Evolutionary conservation across 2,797 vertebrate species (phyloP), one percentile per base, ranked within the genome.

Genomic region (Pipistrellus pygmaeus): DNA sequence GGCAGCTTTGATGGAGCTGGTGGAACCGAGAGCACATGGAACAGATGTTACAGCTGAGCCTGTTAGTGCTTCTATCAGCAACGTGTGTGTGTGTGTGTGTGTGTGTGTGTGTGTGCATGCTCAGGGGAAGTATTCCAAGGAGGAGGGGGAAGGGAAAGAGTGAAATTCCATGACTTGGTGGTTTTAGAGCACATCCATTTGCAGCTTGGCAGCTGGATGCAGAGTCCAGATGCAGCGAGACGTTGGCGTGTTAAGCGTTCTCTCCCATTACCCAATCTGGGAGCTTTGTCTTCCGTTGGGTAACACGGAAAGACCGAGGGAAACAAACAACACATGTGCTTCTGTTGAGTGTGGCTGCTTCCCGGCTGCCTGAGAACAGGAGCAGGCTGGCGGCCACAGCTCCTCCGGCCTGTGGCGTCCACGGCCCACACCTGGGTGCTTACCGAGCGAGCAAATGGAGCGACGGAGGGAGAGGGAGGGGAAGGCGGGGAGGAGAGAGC

Each of bases 41-140:
- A 95, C 98, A 98, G 98, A 97, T 98, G 98, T 98, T 98, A 96
- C 97, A 98, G 98, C 98, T 97, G 97, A 87, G 97, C 85, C 32
- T 91, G 97, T 97, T 62, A 97, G 96, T 71, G 94, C 95, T 97
- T 96, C 95, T 90, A 96, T 97, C 97, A 96, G 95, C 96, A 97
- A 90, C 88, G 32, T 15, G n/a, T 21, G 8, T 13, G 27, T 1
- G 17, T 41, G 5, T 18, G 41, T n/a, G 83, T 18, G 17, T 20
- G 14, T 10, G 55, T 4, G 38, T 15, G 35, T 0, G 13, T 8
- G 78, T 1, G 25, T 13, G 4, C 64, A 18, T 30, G 30, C 80
- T 89, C 51, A 25, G 48, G 83, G 89, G 51, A 17, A 71, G 86
- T n/a, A 57, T 8, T 88, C n/a, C 81, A 51, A 60, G 11, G 41